phyloP scores from a whole-genome alignment of 2,113 vertebrate species.

The Sylvia atricapilla region DNA sequence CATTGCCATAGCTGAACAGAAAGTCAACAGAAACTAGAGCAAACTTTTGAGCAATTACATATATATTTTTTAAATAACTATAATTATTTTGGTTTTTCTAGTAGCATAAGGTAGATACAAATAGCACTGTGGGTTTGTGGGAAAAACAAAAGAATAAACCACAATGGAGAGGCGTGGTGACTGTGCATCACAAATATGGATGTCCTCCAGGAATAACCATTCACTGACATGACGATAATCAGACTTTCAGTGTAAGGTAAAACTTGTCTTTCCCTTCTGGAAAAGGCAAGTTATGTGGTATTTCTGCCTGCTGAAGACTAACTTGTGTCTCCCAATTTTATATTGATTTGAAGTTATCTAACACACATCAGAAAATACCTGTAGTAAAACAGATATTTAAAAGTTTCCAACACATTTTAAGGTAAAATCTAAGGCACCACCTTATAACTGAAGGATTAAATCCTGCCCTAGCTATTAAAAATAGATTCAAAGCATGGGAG shows the following conservation, averaged over 20 bases:
- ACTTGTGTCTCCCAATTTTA: conserved; percentile 37
- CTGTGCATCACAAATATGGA: background rate
- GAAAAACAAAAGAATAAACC: background rate
- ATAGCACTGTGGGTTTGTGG: background rate
- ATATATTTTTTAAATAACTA: background rate
- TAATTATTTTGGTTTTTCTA: background rate
- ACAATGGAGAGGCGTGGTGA: background rate
- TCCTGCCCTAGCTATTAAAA: conserved; percentile 69
- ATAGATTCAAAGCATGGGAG: conserved; percentile 68
- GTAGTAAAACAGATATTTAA: conserved; percentile 47
- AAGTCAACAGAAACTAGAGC: background rate
- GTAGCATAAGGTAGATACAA: background rate
- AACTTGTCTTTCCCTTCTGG: background rate
- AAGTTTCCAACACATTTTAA: conserved; percentile 54
- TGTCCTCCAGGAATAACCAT: background rate
- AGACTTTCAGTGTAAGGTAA: background rate
- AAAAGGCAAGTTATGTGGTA: conserved; percentile 55
- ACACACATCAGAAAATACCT: conserved; percentile 17
- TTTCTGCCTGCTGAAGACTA: conserved; percentile 47
- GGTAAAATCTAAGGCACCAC: conserved; percentile 65
- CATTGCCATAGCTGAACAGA: background rate
- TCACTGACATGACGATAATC: background rate
- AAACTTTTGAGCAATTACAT: background rate
- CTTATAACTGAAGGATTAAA: conserved; percentile 74
- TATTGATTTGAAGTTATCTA: conserved; percentile 59